These are phyloP conservation scores for Ianthella basta DNA, from an alignment of 37 sponge, comb jelly and placozoan genomes.

Conservation along the genomic window DNA sequence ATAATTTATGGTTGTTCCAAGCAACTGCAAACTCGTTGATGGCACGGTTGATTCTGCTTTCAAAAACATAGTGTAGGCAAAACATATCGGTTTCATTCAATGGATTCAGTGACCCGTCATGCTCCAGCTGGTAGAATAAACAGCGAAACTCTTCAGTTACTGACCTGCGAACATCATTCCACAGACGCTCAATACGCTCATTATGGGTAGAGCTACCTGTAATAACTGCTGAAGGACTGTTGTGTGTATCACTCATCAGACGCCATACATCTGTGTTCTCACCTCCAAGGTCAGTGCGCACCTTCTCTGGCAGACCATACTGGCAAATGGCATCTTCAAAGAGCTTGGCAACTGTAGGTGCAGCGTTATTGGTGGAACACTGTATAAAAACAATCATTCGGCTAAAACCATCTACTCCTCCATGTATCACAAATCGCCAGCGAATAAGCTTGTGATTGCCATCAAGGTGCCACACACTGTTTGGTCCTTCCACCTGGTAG, in stretches of 20 bases:
- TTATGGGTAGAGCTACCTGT: constrained; percentile 21
- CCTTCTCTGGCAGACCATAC: constrained; percentile 37
- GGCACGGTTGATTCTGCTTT: background rate
- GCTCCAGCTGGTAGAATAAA: constrained; percentile 12
- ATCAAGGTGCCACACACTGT: constrained; percentile 24
- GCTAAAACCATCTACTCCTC: constrained; percentile 22
- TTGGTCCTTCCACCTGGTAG: constrained; percentile 47
- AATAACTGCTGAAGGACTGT: constrained; percentile 11
- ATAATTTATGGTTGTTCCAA: constrained; percentile 34
- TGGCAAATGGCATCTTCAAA: constrained; percentile 21
- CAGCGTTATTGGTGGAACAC: constrained; percentile 30
- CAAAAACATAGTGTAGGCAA: constrained; percentile 24
- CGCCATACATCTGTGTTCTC: constrained; percentile 14
- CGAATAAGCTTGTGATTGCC: constrained; percentile 14
- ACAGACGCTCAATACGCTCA: constrained; percentile 25
- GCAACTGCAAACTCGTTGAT: constrained; percentile 21
- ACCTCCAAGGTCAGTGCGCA: constrained; percentile 16
- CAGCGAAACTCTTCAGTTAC: constrained; percentile 23
- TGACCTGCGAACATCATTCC: constrained; percentile 30
- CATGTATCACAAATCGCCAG: constrained; percentile 25
- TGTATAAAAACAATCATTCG: constrained; percentile 32
- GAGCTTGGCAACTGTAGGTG: constrained; percentile 14
- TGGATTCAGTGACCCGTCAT: background rate
- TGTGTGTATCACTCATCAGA: constrained; percentile 2
- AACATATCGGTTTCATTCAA: constrained; percentile 15